Evolutionary conservation across 2,113 vertebrate species (phyloP), one percentile per base, ranked within the genome.

Genomic region (Cardinalis cardinalis): DNA sequence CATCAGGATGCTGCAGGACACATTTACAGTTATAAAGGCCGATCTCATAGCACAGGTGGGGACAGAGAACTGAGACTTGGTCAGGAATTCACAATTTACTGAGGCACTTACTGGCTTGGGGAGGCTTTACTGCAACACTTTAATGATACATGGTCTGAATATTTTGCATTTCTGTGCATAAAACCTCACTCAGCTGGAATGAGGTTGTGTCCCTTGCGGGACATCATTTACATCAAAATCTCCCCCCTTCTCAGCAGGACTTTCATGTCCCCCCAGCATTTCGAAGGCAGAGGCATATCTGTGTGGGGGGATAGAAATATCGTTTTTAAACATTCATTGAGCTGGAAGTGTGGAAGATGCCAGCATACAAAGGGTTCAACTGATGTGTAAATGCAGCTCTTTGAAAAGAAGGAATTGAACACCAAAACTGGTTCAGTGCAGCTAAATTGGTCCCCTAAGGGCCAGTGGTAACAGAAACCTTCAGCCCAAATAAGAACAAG

Each of bases 371-470:
- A 92, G 86, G 86, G 88, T 96, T 93, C 74, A 94, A 93, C 85
- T 96, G 95, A 95, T 93, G 92, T 95, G 94, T 89, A 96, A 96
- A 96, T 84, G 75, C 72, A 89, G 73, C 75, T 90, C 91, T 96
- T 95, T 96, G 89, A 93, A 96, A 94, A 87, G 89, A 70, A 82
- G 81, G 84, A 92, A 82, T 2, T 85, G 90, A 93, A 91, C 92
- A 91, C 95, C 94, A 95, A 94, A 95, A 90, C 91, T 94, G 84
- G 83, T 89, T 95, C 89, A 89, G 79, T 87, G 87, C 84, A 83
- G 83, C 83, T 96, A 96, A 97, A 95, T 96, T 95, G 88, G 93
- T 95, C 95, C 95, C 95, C 84, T 87, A 96, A 96, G 95, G 95
- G 96, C 84, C 83, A 87, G 75, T 74, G 70, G 93, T 89, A 94